A percentile compares a stretch with the other conserved stretches of the same genome.
Conservation (phyloP, 2,113 vertebrate genomes). For the Felis catus region F.catus_Fca126_mat1.0 CM031412.1:20346001-20346500, state of each 20-base stretch:
- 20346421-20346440: too few species aligned
- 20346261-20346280: too few species aligned
- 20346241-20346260: too few species aligned
- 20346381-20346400: too few species aligned
- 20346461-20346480: not conserved
- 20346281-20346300: too few species aligned
- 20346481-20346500: not conserved
- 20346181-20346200: not conserved
- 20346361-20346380: too few species aligned
- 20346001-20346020: not conserved
- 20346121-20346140: not conserved
- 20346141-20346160: not conserved
- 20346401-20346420: not conserved
- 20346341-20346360: too few species aligned
- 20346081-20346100: accelerated
- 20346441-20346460: not conserved
- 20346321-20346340: too few species aligned
- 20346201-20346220: not conserved
- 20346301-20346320: too few species aligned
- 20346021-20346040: not conserved
- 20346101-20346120: not conserved
- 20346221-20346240: too few species aligned
- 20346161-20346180: not conserved
- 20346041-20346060: not conserved
- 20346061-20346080: not conserved